Evolutionary conservation across 2,113 vertebrate species (phyloP), one percentile per base, ranked within the genome.

Genomic region (Thinocorus orbignyianus): DNA sequence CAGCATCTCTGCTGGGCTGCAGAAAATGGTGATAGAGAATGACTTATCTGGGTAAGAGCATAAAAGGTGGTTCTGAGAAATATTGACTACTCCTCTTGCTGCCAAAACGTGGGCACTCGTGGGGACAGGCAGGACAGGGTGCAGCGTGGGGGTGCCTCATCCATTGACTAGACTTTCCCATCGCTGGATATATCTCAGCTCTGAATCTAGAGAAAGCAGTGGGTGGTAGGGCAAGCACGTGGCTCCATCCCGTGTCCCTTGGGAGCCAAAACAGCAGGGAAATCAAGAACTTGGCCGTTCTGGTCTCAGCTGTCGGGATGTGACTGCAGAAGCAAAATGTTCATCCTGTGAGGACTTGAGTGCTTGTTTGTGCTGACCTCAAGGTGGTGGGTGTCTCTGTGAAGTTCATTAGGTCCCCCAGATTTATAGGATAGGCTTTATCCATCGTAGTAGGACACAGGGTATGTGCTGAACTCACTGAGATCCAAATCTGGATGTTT

Each of bases 21-120:
- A 99, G 97, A 99, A 99, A 98, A 99, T 99, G 99, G 99, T 99
- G 93, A 99, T 99, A 25, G 99, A 99, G 97, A 99, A 98, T 11
- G 99, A 99, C 73, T 97, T 99, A 19, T 98, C 99, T 81, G 99
- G 99, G 99, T 99, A 98, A 98, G 98, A 93, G 55, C 73, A 69
- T 31, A 9, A 61, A 1, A 16, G 3, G 55, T 30, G 66, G 64
- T 81, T 81, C 72, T 62, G 70, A 66, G 80, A 30, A 68, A 37
- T 6, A 8, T 2, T 2, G n/a, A 70, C 3, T 5, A 2, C 5
- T 41, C 35, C 17, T 2, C 41, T 58, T 58, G 0, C 35, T 52
- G 31, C 54, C 84, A 73, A 41, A 71, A 31, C 26, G 23, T 51
- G 58, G 51, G 17, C 42, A 12, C 25, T 30, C 20, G 64, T 39